These are phyloP conservation scores for Sander lucioperca DNA, from an alignment of 2,113 vertebrate genomes.

Conservation along the genomic window DNA sequence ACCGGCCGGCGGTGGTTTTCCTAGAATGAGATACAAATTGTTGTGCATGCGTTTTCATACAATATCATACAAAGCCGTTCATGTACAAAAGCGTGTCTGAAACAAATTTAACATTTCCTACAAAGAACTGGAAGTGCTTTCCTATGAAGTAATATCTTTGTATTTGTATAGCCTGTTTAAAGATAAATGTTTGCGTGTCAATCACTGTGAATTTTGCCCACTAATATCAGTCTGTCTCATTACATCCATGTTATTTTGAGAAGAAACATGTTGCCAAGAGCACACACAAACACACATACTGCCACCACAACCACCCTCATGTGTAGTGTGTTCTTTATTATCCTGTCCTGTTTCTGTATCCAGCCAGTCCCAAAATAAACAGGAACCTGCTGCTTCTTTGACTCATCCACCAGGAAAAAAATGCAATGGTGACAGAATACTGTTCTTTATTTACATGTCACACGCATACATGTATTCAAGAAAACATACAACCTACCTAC, in stretches of 20 bases:
- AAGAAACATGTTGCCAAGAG: neutral
- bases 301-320: neutral
- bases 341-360: slow-evolving; percentile 48
- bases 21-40: too few relatives aligned
- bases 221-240: slow-evolving; percentile 19
- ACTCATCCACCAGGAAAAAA: slow-evolving; percentile 21
- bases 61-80: too few relatives aligned
- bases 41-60: too few relatives aligned
- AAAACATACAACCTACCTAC: neutral
- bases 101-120: neutral
- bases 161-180: neutral
- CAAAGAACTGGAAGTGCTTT: neutral
- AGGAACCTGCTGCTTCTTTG: slow-evolving; percentile 43
- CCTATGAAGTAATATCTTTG: neutral
- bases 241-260: slow-evolving; percentile 20
- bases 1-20: too few relatives aligned
- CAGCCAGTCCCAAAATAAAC: slow-evolving; percentile 54
- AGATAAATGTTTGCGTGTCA: neutral
- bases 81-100: too few relatives aligned
- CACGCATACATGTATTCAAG: too few relatives aligned
- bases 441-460: neutral
- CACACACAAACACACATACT: neutral
- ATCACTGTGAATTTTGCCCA: neutral
- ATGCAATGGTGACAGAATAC: neutral
- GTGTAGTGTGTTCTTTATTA: slow-evolving; percentile 23